These are phyloP conservation scores for Tenebrio molitor DNA, from an alignment of 1,140 invertebrate genomes.

Conservation along the genomic window DNA sequence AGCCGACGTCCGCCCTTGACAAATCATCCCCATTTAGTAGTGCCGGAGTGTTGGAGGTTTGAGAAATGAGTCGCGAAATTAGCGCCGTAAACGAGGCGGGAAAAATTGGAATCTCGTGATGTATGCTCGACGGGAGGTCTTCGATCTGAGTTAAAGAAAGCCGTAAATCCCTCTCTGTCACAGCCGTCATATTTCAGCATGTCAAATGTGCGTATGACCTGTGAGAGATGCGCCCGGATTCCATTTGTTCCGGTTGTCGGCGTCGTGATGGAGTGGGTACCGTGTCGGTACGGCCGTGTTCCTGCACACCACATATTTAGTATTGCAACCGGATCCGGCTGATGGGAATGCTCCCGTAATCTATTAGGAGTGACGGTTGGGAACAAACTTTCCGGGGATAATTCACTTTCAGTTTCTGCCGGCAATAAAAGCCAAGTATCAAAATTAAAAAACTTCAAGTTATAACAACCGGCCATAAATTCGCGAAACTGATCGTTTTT, in stretches of 20 bases:
- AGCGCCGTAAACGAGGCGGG: conserved; percentile 14
- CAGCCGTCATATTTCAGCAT: conserved; percentile 51
- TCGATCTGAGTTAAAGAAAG: conserved; percentile 52
- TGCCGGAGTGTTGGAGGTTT: no score
- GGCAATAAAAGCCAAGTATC: conserved; percentile 42
- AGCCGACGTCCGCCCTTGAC: background rate
- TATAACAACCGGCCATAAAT: conserved; percentile 29
- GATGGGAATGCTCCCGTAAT: conserved; percentile 25
- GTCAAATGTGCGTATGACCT: conserved; percentile 54
- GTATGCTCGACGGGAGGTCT: conserved; percentile 6
- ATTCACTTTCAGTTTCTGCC: conserved; percentile 44
- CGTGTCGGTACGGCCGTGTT: conserved; percentile 7
- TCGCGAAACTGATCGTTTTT: conserved; percentile 30
- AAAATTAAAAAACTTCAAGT: conserved; percentile 45
- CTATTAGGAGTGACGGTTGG: conserved; percentile 36
- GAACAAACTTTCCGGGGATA: conserved; percentile 29
- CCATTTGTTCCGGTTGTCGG: conserved; percentile 56
- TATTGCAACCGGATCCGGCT: conserved; percentile 23
- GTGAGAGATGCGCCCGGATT: conserved; percentile 51
- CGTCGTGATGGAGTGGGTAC: conserved; percentile 51
- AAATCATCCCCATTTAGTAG: background rate
- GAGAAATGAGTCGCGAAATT: conserved; percentile 45
- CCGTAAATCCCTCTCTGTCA: conserved; percentile 51
- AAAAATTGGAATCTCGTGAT: conserved; percentile 39
- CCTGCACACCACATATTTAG: conserved; percentile 37